Percentiles rank a stretch among this genome's conserved stretches.
Conservation (phyloP, 1,140 invertebrate species). For the Stegodyphus mimosarum region DNA sequence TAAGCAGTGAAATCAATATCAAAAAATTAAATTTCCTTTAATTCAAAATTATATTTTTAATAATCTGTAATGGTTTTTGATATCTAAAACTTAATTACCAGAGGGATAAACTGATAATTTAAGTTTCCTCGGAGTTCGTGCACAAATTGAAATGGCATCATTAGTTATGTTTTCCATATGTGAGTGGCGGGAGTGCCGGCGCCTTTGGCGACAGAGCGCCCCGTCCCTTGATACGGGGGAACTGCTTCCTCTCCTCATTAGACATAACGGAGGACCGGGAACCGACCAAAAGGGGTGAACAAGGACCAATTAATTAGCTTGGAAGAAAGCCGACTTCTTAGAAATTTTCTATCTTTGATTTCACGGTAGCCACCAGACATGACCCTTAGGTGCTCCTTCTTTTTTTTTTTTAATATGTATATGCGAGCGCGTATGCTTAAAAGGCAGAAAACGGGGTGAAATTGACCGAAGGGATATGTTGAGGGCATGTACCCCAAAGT, state of each 20-base stretch:
- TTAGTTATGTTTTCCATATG: no score
- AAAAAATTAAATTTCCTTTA: no score
- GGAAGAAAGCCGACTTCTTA: constrained; percentile 8
- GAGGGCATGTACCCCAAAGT: constrained; percentile 15
- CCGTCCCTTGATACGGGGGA: not conserved
- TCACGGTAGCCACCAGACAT: not conserved
- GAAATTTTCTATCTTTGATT: not conserved
- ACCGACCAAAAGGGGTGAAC: constrained; percentile 12
- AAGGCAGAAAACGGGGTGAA: not conserved
- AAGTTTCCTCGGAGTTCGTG: no score
- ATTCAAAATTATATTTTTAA: no score
- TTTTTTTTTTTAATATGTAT: no score
- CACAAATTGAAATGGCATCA: no score
- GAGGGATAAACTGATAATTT: no score
- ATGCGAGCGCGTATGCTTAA: not conserved
- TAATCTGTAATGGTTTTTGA: no score
- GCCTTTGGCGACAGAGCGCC: not conserved
- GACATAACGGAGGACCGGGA: not conserved
- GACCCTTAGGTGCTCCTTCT: not conserved
- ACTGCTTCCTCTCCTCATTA: constrained; percentile 7
- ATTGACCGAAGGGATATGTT: not conserved
- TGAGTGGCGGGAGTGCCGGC: no score
- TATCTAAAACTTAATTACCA: no score
- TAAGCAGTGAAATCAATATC: no score
- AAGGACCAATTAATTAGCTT: constrained; percentile 20